Percentiles rank a stretch among this genome's conserved stretches.
phyloP scores from a whole-genome alignment of 2,797 vertebrate species.

The Anisognathus igniventris region DNA sequence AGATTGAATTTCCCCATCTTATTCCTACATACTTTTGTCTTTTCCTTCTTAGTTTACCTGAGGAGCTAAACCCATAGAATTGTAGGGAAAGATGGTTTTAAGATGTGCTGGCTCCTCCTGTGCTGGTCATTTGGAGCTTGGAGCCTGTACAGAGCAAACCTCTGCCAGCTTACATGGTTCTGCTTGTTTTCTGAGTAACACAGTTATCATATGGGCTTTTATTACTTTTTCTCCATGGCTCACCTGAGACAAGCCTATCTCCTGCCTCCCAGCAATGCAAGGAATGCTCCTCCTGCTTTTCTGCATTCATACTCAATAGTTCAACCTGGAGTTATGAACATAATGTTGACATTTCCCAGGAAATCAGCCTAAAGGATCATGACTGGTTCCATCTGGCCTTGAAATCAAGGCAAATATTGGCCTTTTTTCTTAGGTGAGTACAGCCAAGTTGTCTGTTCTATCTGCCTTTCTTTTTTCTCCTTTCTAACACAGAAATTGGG shows the following conservation, averaged over 20 bases:
- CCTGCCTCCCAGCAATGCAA: neutral
- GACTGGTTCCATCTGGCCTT: constrained; percentile 6
- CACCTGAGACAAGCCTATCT: neutral
- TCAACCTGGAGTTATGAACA: neutral
- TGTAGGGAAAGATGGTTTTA: neutral
- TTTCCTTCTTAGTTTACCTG: neutral
- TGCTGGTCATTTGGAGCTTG: neutral
- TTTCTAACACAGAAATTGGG: neutral
- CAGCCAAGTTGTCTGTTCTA: neutral
- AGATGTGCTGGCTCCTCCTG: neutral
- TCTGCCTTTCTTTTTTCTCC: neutral
- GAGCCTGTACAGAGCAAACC: neutral
- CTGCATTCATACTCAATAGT: neutral
- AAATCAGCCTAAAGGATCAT: neutral
- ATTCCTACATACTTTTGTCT: neutral
- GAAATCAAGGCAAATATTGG: neutral
- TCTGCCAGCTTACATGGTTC: neutral
- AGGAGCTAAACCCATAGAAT: neutral
- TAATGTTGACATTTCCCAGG: constrained; percentile 9
- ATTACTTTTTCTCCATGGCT: neutral
- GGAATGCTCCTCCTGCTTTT: neutral
- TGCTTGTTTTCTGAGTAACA: constrained; percentile 15
- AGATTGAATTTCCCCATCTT: neutral
- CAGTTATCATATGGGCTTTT: neutral
- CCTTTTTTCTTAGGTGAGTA: neutral